Evolutionary conservation across 2,797 vertebrate genomes (phyloP).

Genomic region (Gymnothorax javanicus): DNA sequence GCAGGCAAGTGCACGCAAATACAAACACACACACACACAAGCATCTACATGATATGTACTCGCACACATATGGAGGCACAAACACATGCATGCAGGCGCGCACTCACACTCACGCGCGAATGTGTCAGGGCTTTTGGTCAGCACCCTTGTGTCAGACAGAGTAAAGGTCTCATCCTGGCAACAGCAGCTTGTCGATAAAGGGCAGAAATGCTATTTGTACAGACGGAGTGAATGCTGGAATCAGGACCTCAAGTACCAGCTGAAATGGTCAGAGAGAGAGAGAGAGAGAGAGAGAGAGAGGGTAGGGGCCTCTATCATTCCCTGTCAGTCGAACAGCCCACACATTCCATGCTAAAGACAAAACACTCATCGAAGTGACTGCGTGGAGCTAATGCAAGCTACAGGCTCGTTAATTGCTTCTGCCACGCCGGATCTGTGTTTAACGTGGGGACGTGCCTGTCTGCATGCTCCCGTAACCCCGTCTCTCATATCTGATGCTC

Average conservation of each 20-base stretch:
- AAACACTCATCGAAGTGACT: constrained; percentile 25
- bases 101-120: not conserved
- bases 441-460: not conserved
- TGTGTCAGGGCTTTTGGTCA: not conserved
- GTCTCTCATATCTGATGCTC: constrained; percentile 1
- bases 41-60: not conserved
- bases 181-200: not conserved
- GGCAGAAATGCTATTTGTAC: not conserved
- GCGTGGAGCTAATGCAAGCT: constrained; percentile 23
- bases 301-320: not conserved
- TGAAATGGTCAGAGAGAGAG: constrained; percentile 24
- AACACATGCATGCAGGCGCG: constrained; percentile 2
- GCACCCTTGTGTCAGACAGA: not conserved
- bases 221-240: not conserved
- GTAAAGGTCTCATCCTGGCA: not conserved
- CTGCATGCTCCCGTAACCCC: constrained; percentile 18
- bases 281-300: not conserved
- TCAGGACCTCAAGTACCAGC: not conserved
- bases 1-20: no score
- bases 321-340: not conserved
- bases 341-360: not conserved
- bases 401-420: constrained; percentile 39
- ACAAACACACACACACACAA: not conserved
- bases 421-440: constrained; percentile 9
- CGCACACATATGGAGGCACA: not conserved